Evolutionary conservation across 2,888 invertebrate genomes (phyloP), one percentile per base, ranked within the genome.

Genomic region (Lochmaea crataegi): DNA sequence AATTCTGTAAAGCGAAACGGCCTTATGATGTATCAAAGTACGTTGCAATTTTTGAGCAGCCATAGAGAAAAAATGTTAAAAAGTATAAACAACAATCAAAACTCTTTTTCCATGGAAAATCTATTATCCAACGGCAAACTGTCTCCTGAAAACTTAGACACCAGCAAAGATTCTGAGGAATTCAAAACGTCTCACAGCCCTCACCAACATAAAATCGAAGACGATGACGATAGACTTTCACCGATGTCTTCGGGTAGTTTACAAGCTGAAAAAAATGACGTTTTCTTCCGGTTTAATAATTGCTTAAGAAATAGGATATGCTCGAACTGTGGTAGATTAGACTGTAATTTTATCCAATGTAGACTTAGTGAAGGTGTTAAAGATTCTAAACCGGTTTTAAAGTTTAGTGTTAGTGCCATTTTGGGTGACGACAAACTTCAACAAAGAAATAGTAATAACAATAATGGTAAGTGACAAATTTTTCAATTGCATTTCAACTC

Each of bases 321-420:
- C 83, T 89, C 89, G 60, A 88, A 85, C 71, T 91, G 91, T 76
- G 90, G 90, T 0, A 85, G 89, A 1, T 87, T 88, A 63, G 90
- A 90, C 65, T 91, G 91, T 77, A 89, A 89, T 76, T 85, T 83
- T 76, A 81, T 87, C 72, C 86, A 85, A 75, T 86, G 86, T 78
- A 82, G 86, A 75, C 80, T 86, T 32, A 81, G 78, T 75, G 83
- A 82, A 64, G 75, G 77, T 75, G 82, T 85, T 70, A 86, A 86
- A 71, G 86, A 86, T 79, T 84, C 79, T 68, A 95, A 95, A 83
- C 96, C 96, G 22, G 90, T 94, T 84, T 89, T 96, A 82, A 96
- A 96, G 87, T 96, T 96, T 87, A 96, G 96, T 91, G 96, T 96
- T 77, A 96, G 94, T 89, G 96, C 96, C 61, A 96, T 96, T 81